Base-by-base conservation (phyloP, 1,140 invertebrate genomes). In the Anastrepha ludens region DNA sequence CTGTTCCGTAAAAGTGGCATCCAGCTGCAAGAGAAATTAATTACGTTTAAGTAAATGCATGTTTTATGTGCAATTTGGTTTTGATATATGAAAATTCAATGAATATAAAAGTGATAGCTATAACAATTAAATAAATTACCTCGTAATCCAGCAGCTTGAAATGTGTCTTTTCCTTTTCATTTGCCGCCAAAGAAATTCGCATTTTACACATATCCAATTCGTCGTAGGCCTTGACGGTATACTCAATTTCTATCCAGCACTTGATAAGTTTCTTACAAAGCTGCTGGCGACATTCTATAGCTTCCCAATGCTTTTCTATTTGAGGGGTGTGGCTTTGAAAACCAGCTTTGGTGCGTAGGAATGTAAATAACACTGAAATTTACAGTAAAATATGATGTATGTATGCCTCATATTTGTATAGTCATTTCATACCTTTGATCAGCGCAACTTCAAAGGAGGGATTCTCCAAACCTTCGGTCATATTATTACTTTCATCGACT, bases 201-300 rank as follows among this genome's bases (percentile, higher is more conserved):
- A 95, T 94, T 88, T 96, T 96, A 41, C 96, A 96, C 95, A 97
- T 97, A 88, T 95, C 94, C 47, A 97, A 90, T 93, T 97, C 97
- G 93, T 97, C 97, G 67, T 95, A 93, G 9, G 95, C 95, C 55
- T 93, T 93, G 2, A 93, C 89, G 20, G 92, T 90, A 86, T 90
- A 92, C 67, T 93, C 93, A 47, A 90, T 89, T 87, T 93, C 93
- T 58, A 93, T 93, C 93, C 93, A 93, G 65, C 90, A 90, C 47
- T 93, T 93, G 1, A 90, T 89, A n/a, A 90, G 89, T 17, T 88
- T 67, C 91, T 95, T 96, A 90, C 96, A 97, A 92, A 97, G 95
- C 90, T 95, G 95, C 90, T 96, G 96, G 88, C 96, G 88, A 0
- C 90, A 91, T 41, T 96, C 95, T 60, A 97, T 91, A 2, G 95